phyloP scores from a whole-genome alignment of 2,113 vertebrate species.

The Brevimyrus niger region DNA sequence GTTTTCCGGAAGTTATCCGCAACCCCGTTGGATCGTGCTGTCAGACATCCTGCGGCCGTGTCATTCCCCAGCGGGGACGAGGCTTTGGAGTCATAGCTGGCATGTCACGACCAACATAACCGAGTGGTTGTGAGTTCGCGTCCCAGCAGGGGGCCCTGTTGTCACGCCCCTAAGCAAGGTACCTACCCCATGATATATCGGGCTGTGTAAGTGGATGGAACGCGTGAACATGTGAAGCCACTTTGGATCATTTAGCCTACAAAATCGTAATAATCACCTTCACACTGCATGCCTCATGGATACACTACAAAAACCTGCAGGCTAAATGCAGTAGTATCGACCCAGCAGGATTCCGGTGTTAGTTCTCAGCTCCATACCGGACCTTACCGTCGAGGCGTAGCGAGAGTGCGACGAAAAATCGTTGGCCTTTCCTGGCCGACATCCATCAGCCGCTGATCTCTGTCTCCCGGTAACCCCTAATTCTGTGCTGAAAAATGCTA shows the following conservation, averaged over 20 bases:
- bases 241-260: neutral
- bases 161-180: neutral
- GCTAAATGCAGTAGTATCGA: neutral
- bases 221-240: neutral
- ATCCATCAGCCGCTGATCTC: slow-evolving; percentile 31
- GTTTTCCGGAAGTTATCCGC: neutral
- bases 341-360: neutral
- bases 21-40: neutral
- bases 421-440: slow-evolving; percentile 24
- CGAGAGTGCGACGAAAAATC: slow-evolving; percentile 1
- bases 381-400: neutral
- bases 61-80: neutral
- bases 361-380: neutral
- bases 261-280: neutral
- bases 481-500: slow-evolving; percentile 46
- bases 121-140: neutral
- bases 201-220: neutral
- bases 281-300: neutral
- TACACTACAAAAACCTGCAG: neutral
- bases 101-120: neutral
- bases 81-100: neutral
- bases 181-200: neutral
- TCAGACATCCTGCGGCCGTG: neutral
- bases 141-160: neutral
- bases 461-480: slow-evolving; percentile 43